Evolutionary conservation across 92 coral and sea anemone species (phyloP), one percentile per base, ranked within the genome.

Genomic region (Actinernus sp.): DNA sequence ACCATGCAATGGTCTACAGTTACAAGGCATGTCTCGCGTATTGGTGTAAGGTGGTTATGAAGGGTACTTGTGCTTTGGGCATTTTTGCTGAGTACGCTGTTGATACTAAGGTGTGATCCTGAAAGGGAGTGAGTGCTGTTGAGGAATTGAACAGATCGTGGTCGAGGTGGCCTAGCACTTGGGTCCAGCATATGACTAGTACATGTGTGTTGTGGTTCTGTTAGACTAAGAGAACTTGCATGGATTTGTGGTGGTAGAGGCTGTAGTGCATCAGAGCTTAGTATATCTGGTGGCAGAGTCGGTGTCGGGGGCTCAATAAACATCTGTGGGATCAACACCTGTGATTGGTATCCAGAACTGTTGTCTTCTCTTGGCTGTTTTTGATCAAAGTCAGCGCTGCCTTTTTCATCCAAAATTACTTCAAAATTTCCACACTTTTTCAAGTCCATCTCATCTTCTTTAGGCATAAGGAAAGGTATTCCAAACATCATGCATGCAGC

Each of bases 401-500:
- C 82, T 40, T 88, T 71, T 53, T 89, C 79, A 30, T 79, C 65
- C 46, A 71, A 41, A 22, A 80, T 85, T 51, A 83, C 72, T n/a
- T 84, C 80, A 6, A 85, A 90, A 25, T 63, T 65, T 31, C 84
- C 91, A 27, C 72, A 57, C 6, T 85, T 49, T 61, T 68, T 89
- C 23, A 56, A 31, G 30, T 75, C 79, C 19, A 63, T 53, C 40
- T 89, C 83, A 49, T 88, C 86, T 63, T 84, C 41, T 20, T 81
- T 74, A 4, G 99, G 99, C 99, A 95, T 95, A 8, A 87, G 76
- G 58, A 91, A 82, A 32, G 99, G 99, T 30, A 95, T 95, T 9
- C 91, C 89, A 40, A 87, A 95, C 99, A 95, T 91, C 87, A 95
- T 65, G 74, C 97, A 91, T 18, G 97, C 97, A 36, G 97, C 97